Evolutionary conservation across 2,888 invertebrate genomes (phyloP).

Genomic region (Xanthia icteritia): DNA sequence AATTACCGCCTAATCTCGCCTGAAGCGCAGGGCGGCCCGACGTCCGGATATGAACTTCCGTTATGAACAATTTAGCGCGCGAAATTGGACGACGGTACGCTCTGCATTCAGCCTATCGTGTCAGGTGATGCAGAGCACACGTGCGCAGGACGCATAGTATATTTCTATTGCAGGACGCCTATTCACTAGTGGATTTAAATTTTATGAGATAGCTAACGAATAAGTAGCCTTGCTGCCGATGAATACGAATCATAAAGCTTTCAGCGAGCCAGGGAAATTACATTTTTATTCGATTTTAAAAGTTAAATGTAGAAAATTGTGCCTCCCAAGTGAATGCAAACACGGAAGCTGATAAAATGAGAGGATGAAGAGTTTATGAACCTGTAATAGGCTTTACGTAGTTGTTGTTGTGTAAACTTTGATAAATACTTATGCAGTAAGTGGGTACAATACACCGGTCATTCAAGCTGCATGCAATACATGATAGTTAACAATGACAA

Average conservation of each 20-base stretch:
- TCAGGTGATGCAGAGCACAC: slow-evolving; percentile 78
- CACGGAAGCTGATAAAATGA: slow-evolving; percentile 41
- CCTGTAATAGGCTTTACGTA: slow-evolving; percentile 7
- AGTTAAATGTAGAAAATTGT: slow-evolving; percentile 64
- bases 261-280: slow-evolving; percentile 79
- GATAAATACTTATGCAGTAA: neutral
- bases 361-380: slow-evolving; percentile 12
- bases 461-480: neutral
- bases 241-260: slow-evolving; percentile 82
- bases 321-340: slow-evolving; percentile 42
- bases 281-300: slow-evolving; percentile 81
- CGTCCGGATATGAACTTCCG: slow-evolving; percentile 96
- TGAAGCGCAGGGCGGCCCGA: slow-evolving; percentile 88
- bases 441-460: neutral
- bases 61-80: slow-evolving; percentile 95
- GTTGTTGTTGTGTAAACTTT: slow-evolving; percentile 2
- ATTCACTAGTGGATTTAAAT: slow-evolving; percentile 77
- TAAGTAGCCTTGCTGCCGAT: slow-evolving; percentile 75
- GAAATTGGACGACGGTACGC: slow-evolving; percentile 91
- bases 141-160: slow-evolving; percentile 63
- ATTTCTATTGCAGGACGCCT: slow-evolving; percentile 48
- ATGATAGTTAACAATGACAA: neutral
- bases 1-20: slow-evolving; percentile 91
- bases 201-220: slow-evolving; percentile 71
- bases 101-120: slow-evolving; percentile 84